Evolutionary conservation across 2,797 vertebrate genomes (phyloP).

Genomic region (Phoebastria nigripes): DNA sequence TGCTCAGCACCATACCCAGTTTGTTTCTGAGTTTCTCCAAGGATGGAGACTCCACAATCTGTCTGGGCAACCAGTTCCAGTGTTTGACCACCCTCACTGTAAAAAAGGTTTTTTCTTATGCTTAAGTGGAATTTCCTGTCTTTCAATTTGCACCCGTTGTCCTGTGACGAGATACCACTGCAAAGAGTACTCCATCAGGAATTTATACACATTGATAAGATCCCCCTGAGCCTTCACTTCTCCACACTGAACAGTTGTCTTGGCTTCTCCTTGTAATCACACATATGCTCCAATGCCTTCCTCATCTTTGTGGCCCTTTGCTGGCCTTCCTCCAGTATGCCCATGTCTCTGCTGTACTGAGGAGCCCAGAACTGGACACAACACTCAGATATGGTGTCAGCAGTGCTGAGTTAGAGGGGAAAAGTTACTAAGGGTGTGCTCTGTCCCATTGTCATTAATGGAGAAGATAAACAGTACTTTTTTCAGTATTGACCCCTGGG

Average conservation of each 20-base stretch:
- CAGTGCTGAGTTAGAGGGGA: not conserved
- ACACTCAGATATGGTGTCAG: not conserved
- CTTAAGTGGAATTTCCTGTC: not conserved
- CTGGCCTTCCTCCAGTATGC: not conserved
- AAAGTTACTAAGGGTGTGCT: not conserved
- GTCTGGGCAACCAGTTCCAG: not conserved
- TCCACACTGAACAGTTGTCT: not conserved
- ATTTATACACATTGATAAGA: not conserved
- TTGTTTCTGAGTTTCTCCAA: not conserved
- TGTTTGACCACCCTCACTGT: not conserved
- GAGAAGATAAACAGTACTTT: not conserved
- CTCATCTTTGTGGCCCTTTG: not conserved
- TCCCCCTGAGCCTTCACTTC: not conserved
- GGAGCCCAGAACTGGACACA: not conserved
- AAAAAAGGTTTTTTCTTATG: not conserved
- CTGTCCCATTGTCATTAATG: not conserved
- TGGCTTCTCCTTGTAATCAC: not conserved
- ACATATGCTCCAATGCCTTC: no score
- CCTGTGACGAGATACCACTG: not conserved
- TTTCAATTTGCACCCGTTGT: not conserved
- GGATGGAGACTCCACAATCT: not conserved
- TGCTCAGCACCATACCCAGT: not conserved
- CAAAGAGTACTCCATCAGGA: not conserved
- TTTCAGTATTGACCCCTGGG: not conserved
- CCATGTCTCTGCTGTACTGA: not conserved